These are phyloP conservation scores for Linepithema humile DNA, from an alignment of 1,140 invertebrate species.

Conservation along the genomic window DNA sequence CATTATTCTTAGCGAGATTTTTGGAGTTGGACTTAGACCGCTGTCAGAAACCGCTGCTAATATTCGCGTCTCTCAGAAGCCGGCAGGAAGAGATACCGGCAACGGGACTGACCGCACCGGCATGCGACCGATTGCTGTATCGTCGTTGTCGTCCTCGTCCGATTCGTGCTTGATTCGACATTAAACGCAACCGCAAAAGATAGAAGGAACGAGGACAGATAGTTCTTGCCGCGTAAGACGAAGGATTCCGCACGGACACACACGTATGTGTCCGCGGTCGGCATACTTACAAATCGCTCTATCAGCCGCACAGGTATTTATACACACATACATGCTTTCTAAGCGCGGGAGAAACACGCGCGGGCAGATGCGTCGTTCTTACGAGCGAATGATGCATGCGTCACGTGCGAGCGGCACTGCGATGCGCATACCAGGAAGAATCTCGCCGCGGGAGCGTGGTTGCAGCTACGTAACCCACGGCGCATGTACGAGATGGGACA, in stretches of 20 bases:
- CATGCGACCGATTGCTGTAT: conserved; percentile 38
- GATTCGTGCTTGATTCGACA: conserved; percentile 42
- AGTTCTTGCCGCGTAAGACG: not conserved
- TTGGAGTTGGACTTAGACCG: not conserved
- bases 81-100: not conserved
- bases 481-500: conserved; percentile 1
- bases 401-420: conserved; percentile 62
- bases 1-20: not conserved
- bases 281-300: not conserved
- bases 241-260: conserved; percentile 12
- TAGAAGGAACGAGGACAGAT: conserved; percentile 42
- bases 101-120: conserved; percentile 35
- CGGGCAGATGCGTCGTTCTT: conserved; percentile 57
- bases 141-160: conserved; percentile 33
- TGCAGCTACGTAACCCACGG: conserved; percentile 4
- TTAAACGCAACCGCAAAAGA: conserved; percentile 33
- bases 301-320: not conserved
- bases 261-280: conserved; percentile 14
- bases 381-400: conserved; percentile 69
- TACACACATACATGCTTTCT: not conserved
- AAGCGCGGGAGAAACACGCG: not conserved
- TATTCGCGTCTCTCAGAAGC: not conserved
- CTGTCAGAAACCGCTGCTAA: not conserved
- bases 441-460: conserved; percentile 57
- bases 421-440: conserved; percentile 72